Evolutionary conservation across 2,888 invertebrate species (phyloP).

Genomic region (Drosophila limbata): DNA sequence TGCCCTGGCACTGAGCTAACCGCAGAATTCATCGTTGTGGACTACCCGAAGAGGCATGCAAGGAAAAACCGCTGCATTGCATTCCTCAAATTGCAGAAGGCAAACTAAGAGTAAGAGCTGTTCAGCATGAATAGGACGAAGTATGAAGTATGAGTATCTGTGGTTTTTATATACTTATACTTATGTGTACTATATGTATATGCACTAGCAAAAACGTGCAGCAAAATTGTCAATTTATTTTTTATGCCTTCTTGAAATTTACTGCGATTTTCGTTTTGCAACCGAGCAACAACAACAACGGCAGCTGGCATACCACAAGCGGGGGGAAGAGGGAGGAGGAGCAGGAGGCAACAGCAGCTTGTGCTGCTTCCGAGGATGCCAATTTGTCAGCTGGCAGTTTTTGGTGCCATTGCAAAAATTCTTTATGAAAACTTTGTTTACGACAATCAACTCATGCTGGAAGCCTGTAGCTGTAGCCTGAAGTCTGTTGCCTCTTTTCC

Average conservation of each 20-base stretch:
- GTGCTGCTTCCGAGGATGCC: constrained; percentile 67
- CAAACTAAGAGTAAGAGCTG: constrained; percentile 35
- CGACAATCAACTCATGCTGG: constrained; percentile 71
- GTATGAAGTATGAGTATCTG: constrained; percentile 28
- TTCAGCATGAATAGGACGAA: constrained; percentile 22
- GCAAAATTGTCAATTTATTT: constrained; percentile 76
- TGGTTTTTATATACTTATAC: constrained; percentile 28
- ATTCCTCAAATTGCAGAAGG: constrained; percentile 61
- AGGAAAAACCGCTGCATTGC: constrained; percentile 50
- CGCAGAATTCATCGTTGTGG: constrained; percentile 73
- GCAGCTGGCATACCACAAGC: constrained; percentile 32
- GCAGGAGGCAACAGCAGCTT: constrained; percentile 29
- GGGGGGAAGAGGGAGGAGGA: neutral
- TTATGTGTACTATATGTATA: constrained; percentile 8
- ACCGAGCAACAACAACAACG: constrained; percentile 10
- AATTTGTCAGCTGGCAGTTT: constrained; percentile 77
- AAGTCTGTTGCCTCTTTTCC: constrained; percentile 5
- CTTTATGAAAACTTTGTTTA: constrained; percentile 80
- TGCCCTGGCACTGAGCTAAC: constrained; percentile 43
- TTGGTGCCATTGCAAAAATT: constrained; percentile 64
- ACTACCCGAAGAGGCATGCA: constrained; percentile 41
- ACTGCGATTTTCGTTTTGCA: constrained; percentile 60
- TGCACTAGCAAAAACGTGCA: constrained; percentile 40
- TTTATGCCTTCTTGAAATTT: constrained; percentile 73
- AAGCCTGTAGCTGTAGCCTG: constrained; percentile 26